Conservation (phyloP, 2,797 vertebrate genomes). For the Saxicola maurus region DNA sequence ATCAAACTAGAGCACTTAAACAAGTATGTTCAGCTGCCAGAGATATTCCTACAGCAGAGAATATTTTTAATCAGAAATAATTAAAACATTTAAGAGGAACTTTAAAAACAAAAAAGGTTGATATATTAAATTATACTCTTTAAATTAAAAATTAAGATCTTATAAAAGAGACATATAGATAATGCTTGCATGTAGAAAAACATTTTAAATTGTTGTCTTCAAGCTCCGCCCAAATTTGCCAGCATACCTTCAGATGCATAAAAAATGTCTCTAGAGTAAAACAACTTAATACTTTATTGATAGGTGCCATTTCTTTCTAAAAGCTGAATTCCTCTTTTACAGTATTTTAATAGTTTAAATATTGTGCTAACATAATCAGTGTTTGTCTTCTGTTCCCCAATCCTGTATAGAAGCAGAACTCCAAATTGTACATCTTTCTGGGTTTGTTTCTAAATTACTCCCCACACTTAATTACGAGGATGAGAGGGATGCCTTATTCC, state of each 20-base stretch:
- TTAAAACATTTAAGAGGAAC: not conserved
- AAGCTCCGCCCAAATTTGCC: slow-evolving; percentile 11
- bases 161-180: not conserved
- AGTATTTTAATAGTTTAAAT: slow-evolving; percentile 75
- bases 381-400: slow-evolving; percentile 69
- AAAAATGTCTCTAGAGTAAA: slow-evolving; percentile 41
- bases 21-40: not conserved
- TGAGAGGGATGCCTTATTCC: slow-evolving; percentile 96
- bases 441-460: slow-evolving; percentile 95
- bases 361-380: slow-evolving; percentile 72
- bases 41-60: not conserved
- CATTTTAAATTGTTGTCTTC: not conserved
- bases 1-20: not conserved
- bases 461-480: slow-evolving; percentile 99
- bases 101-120: not conserved
- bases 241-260: slow-evolving; percentile 65
- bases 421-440: slow-evolving; percentile 81
- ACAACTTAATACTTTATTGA: slow-evolving; percentile 54
- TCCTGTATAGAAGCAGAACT: slow-evolving; percentile 75
- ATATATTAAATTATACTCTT: not conserved
- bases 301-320: slow-evolving; percentile 68
- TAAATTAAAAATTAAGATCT: not conserved
- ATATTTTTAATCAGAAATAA: not conserved
- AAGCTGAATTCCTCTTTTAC: slow-evolving; percentile 66
- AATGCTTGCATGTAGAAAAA: not conserved